Base-by-base conservation (phyloP, 2,888 invertebrate species). In the Orthosia incerta region DNA sequence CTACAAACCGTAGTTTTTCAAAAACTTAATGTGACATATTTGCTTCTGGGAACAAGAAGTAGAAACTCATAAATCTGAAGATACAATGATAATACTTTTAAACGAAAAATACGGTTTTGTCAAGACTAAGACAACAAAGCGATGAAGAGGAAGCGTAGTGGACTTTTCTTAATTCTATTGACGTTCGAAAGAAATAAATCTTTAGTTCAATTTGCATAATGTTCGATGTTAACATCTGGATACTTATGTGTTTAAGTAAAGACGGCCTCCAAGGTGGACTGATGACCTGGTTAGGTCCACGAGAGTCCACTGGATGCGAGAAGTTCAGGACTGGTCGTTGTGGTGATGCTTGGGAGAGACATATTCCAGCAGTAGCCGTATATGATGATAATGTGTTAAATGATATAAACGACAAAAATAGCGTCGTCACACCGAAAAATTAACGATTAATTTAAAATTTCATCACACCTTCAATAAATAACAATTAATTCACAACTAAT, bases 401-500 rank as follows among this genome's bases (percentile, higher is more conserved):
- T 80, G 12, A 60, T 23, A 0, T 11, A 67, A 12, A 48, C 16
- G 13, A 53, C 45, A n/a, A 51, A 67, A 75, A 50, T 4, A 16
- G 15, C 18, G 11, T 16, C 18, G 50, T 59, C 61, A 53, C 62
- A 11, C 11, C 31, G 12, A 67, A 55, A 23, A 72, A 68, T 65
- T 65, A 73, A 63, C 0, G 0, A 56, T n/a, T 59, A 39, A 59
- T 70, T 45, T 45, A 63, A 50, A 26, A 64, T 51, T 26, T 57
- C 62, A 16, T 67, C 63, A 75, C 46, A n/a, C n/a, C 46, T 18
- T 39, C 26, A 75, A 61, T 64, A 53, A 57, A 53, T 31, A 16
- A 62, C 53, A 83, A 79, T 64, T 56, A 69, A 63, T 74, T 56
- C 39, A 45, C 20, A 26, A 67, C 46, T 69, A 71, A 76, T 69